phyloP scores from a whole-genome alignment of 2,113 vertebrate species.

The Ciconia maguari region DNA sequence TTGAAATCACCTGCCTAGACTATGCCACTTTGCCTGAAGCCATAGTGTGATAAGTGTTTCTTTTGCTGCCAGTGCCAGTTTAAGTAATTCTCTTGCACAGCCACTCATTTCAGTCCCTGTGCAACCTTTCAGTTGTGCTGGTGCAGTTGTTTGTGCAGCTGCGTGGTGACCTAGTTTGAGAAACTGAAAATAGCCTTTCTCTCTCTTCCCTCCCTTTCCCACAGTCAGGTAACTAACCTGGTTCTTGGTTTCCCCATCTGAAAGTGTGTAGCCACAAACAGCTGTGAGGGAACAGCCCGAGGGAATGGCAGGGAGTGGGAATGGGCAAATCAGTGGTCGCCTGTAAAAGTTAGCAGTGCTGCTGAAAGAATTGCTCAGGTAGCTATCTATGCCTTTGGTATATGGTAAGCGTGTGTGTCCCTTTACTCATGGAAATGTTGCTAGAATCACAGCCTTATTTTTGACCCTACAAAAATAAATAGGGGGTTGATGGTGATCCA shows the following conservation, averaged over 20 bases:
- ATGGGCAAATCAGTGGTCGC: not conserved
- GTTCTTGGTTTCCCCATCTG: not conserved
- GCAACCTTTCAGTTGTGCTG: not conserved
- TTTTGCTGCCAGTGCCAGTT: not conserved
- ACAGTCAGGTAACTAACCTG: not conserved
- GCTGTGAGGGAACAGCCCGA: not conserved
- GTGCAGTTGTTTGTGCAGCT: conserved; percentile 18
- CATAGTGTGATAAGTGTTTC: not conserved
- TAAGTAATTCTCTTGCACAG: not conserved
- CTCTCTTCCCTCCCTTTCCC: not conserved
- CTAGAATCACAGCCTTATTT: not conserved
- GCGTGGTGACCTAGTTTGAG: not conserved
- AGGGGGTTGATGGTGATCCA: not conserved
- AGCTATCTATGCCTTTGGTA: not conserved
- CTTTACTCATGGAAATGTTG: not conserved
- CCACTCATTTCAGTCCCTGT: not conserved
- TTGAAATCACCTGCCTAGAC: not conserved
- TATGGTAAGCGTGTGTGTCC: not conserved
- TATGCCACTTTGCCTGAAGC: not conserved
- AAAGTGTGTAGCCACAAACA: not conserved
- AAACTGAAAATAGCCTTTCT: not conserved
- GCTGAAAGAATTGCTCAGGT: not conserved
- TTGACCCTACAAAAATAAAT: not conserved
- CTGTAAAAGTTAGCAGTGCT: not conserved
- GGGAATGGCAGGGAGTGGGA: not conserved